Conservation (phyloP, 2,888 invertebrate species). For the Callosobruchus maculatus region DNA sequence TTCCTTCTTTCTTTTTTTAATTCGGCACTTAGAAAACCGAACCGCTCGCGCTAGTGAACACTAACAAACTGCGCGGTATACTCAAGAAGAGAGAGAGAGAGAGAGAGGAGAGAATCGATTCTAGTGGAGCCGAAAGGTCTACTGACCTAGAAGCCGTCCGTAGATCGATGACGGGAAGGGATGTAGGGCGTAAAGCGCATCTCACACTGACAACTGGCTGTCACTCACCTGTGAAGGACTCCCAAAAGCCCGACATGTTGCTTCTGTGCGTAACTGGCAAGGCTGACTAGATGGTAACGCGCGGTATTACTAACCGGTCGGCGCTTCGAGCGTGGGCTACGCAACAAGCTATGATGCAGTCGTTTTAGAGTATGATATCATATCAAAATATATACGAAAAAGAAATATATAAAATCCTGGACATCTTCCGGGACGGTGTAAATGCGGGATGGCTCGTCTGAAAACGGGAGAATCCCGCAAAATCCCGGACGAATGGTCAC, state of each 20-base stretch:
- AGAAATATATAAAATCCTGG: too few species aligned
- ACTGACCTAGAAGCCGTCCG: background rate
- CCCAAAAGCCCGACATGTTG: background rate
- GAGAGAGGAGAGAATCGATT: background rate
- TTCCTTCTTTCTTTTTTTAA: background rate
- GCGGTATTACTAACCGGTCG: background rate
- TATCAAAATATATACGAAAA: too few species aligned
- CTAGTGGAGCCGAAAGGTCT: background rate
- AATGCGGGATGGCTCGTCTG: too few species aligned
- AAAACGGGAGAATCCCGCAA: too few species aligned
- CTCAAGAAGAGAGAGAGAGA: background rate
- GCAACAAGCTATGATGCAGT: background rate
- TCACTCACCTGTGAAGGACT: background rate
- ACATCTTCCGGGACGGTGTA: too few species aligned
- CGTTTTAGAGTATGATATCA: background rate
- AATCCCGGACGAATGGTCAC: too few species aligned
- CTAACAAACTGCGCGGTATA: background rate
- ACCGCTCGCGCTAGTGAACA: background rate
- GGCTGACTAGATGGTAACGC: background rate
- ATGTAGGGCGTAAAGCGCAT: background rate
- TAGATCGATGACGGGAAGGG: background rate
- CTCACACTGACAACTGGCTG: background rate
- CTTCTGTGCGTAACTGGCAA: background rate
- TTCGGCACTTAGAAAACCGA: background rate
- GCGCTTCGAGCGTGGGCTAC: background rate